Base-by-base conservation (phyloP, 2,797 vertebrate genomes). In the Arctocebus calabarensis region DNA sequence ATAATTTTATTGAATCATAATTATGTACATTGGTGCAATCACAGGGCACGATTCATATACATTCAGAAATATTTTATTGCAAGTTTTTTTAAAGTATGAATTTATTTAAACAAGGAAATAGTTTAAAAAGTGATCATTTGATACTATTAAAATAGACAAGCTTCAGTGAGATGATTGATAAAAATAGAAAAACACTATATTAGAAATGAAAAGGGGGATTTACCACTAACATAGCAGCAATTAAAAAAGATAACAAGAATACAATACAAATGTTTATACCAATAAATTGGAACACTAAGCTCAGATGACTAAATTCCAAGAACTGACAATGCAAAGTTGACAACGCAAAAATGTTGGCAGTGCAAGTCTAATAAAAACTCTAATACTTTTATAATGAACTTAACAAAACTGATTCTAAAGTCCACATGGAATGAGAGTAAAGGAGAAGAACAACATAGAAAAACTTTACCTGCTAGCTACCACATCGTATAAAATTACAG, bases 101-200 rank as follows among this genome's bases (percentile, higher is more conserved):
- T 62, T 62, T 79, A 81, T 86, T 81, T 90, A 29, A 86, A 81
- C 61, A 64, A 32, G 64, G 43, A 90, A 55, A 73, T 82, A 79
- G 27, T 62, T 83, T 75, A 45, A 83, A 88, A 74, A 43, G 27
- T 55, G 40, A 37, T 79, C 17, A 73, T 34, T 57, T 90, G 43
- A 73, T 29, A 64, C 34, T 61, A 62, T 52, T 85, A 79, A 43
- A 90, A 71, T 64, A 90, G 29, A 55, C 34, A 81, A 71, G 71
- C 10, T 77, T 94, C 66, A 81, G 22, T 57, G 64, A 45, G 17
- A 57, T 40, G 13, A 73, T 29, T 64, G 43, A 64, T 40, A 73
- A 85, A 64, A 83, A 45, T 17, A 55, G 27, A 81, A 89, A 37
- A 87, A 71, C 7, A 61, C 10, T 52, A 55, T 55, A 86, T 64